phyloP scores from a whole-genome alignment of 2,113 vertebrate species.

The Rhineura floridana region DNA sequence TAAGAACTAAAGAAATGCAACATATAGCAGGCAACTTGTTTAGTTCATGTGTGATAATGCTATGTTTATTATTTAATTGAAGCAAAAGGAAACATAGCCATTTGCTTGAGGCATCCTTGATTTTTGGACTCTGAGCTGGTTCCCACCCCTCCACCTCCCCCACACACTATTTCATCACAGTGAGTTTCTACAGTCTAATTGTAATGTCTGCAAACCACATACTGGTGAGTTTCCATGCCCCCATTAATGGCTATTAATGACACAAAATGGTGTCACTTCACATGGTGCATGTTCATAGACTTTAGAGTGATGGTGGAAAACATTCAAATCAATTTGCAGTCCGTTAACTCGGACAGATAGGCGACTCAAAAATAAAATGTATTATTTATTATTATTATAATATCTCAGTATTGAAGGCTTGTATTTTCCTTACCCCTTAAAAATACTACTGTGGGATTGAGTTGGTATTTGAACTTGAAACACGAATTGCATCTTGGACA shows the following conservation, averaged over 20 bases:
- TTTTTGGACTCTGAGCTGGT: background rate
- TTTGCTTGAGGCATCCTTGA: background rate
- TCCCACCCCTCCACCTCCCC: too few relatives aligned
- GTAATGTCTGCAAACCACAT: background rate
- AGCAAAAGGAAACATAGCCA: background rate
- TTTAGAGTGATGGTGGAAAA: background rate
- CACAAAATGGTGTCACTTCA: too few relatives aligned
- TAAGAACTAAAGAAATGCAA: background rate
- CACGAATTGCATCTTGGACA: background rate
- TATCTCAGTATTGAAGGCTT: background rate
- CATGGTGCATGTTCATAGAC: too few relatives aligned
- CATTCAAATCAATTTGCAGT: background rate
- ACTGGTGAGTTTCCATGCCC: background rate
- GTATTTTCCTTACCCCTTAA: background rate
- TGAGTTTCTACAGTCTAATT: background rate
- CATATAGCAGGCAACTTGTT: background rate
- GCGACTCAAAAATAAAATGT: too few relatives aligned
- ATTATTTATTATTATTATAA: too few relatives aligned
- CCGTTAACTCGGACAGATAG: too few relatives aligned
- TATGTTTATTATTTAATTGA: background rate
- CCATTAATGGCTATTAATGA: background rate
- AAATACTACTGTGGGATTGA: background rate
- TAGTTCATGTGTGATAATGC: background rate
- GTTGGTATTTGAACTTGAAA: background rate
- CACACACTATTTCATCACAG: background rate